Percentiles rank a stretch among this genome's conserved stretches.
Conservation (phyloP, 2,888 invertebrate genomes). For the Zele albiditarsus region DNA sequence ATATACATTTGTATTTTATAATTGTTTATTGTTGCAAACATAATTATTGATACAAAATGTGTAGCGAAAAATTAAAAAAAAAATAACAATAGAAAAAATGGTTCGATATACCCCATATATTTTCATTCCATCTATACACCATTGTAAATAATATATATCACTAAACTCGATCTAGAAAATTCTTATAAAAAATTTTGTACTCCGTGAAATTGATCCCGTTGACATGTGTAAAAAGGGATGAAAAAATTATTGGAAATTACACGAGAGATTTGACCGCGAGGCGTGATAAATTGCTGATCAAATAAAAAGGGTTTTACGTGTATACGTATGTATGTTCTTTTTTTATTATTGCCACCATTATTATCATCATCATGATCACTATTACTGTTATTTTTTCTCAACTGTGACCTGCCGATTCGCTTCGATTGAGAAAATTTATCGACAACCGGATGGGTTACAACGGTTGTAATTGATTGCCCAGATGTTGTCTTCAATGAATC, state of each 20-base stretch:
- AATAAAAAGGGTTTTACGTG: conserved; percentile 58
- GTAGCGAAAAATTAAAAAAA: background rate
- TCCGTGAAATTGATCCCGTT: conserved; percentile 66
- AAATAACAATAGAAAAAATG: background rate
- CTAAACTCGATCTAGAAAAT: background rate
- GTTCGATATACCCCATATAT: background rate
- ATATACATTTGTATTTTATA: background rate
- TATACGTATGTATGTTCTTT: conserved; percentile 11
- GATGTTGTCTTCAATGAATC: conserved; percentile 32
- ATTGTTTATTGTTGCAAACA: conserved; percentile 1
- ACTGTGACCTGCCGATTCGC: conserved; percentile 52
- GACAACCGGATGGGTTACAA: conserved; percentile 44
- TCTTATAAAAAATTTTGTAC: conserved; percentile 35
- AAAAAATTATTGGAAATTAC: conserved; percentile 69
- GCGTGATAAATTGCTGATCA: conserved; percentile 70
- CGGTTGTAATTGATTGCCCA: conserved; percentile 48
- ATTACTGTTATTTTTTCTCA: background rate
- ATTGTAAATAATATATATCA: conserved; percentile 7
- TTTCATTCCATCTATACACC: background rate
- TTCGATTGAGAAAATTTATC: conserved; percentile 69
- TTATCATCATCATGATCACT: background rate
- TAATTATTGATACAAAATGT: background rate
- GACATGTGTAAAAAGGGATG: conserved; percentile 57
- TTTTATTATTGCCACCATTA: conserved; percentile 13
- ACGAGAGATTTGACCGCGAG: conserved; percentile 68